Conservation (phyloP, 2,797 vertebrate species). For the Austrolebias charrua region DNA sequence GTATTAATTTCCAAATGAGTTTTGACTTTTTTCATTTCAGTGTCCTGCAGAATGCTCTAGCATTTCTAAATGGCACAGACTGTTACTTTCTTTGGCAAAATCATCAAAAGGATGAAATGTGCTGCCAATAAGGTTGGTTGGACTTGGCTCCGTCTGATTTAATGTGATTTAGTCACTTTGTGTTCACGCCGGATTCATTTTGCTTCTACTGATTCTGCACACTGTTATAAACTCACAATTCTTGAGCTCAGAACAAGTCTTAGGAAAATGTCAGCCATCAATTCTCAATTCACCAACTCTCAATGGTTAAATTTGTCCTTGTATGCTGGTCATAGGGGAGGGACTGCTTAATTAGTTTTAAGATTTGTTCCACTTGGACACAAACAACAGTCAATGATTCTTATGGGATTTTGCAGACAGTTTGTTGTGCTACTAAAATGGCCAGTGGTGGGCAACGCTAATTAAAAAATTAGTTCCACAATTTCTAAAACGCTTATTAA, state of each 20-base stretch:
- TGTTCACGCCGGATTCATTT: slow-evolving; percentile 67
- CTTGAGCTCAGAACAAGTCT: slow-evolving; percentile 59
- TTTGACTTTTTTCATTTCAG: slow-evolving; percentile 32
- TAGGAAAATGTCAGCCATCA: slow-evolving; percentile 69
- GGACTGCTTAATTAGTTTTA: slow-evolving; percentile 71
- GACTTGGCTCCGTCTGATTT: slow-evolving; percentile 50
- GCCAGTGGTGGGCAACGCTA: too few species aligned
- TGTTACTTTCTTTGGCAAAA: slow-evolving; percentile 67
- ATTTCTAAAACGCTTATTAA: too few species aligned
- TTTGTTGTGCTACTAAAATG: slow-evolving; percentile 62
- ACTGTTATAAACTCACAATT: slow-evolving; percentile 14
- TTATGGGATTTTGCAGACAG: slow-evolving; percentile 64
- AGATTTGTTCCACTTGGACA: slow-evolving; percentile 75
- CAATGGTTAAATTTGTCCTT: slow-evolving; percentile 50
- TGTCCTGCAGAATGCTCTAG: slow-evolving; percentile 63
- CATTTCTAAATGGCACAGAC: slow-evolving; percentile 76
- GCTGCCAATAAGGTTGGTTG: slow-evolving; percentile 49
- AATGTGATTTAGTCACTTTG: slow-evolving; percentile 56
- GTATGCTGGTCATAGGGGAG: slow-evolving; percentile 42
- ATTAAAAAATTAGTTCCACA: too few species aligned
- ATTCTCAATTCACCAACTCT: slow-evolving; percentile 58
- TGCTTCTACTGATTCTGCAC: slow-evolving; percentile 60
- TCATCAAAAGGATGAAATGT: slow-evolving; percentile 55
- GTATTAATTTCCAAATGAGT: slow-evolving; percentile 1
- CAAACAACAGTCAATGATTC: slow-evolving; percentile 71